phyloP scores from a whole-genome alignment of 2,797 vertebrate species.

The Poeciliopsis infans region DNA sequence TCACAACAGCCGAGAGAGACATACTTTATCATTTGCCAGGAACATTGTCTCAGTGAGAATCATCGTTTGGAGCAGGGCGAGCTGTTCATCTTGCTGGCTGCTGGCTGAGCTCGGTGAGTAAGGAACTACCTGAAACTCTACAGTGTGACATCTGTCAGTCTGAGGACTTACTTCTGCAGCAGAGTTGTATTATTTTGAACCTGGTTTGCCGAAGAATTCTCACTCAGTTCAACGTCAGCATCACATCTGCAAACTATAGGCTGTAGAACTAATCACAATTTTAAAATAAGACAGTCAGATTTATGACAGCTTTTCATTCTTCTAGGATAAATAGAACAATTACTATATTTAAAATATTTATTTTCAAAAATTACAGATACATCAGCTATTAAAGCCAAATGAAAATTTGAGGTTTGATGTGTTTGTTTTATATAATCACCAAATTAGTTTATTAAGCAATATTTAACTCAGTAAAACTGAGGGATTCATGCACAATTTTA shows the following conservation, averaged over 20 bases:
- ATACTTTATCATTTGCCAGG: constrained; percentile 14
- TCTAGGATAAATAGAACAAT: not conserved
- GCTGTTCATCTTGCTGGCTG: constrained; percentile 19
- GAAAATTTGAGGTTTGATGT: not conserved
- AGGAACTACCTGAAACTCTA: constrained; percentile 4
- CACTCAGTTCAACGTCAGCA: not conserved
- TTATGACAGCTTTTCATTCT: not conserved
- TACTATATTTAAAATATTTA: not conserved
- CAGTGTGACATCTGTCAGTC: constrained; percentile 7
- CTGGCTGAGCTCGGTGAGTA: constrained; percentile 63
- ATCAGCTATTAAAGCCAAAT: not conserved
- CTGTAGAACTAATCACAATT: not conserved
- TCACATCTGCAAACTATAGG: not conserved
- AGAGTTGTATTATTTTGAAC: not conserved
- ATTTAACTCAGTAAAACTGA: not conserved
- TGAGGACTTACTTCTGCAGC: not conserved
- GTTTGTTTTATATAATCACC: not conserved
- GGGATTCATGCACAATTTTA: not conserved
- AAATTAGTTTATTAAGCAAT: not conserved
- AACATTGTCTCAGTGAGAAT: constrained; percentile 18
- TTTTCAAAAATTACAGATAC: not conserved
- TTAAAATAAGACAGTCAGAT: not conserved
- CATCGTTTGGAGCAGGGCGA: constrained; percentile 8
- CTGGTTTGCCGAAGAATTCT: not conserved
- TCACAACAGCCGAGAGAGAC: constrained; percentile 35